A percentile compares a stretch with the other conserved stretches of the same genome.
phyloP scores from a whole-genome alignment of 2,797 vertebrate genomes.

The Staurois parvus region DNA sequence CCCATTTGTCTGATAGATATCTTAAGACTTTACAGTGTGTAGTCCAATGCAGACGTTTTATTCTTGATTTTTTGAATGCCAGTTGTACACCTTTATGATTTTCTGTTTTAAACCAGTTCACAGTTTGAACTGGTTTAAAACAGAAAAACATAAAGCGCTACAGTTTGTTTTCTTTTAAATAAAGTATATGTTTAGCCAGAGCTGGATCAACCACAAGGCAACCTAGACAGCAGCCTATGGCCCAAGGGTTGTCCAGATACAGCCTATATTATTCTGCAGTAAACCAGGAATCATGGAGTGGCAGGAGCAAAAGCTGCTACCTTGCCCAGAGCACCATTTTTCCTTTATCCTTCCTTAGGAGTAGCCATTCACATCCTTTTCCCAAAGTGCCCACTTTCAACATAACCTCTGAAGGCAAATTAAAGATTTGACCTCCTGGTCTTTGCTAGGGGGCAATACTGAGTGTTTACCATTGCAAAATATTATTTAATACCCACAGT shows the following conservation, averaged over 20 bases:
- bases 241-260: not conserved
- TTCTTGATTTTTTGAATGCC: too few relatives aligned
- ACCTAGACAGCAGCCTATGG: not conserved
- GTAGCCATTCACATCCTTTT: not conserved
- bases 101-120: too few relatives aligned
- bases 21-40: too few relatives aligned
- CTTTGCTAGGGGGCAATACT: not conserved
- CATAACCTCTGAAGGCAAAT: not conserved
- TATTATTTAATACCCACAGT: too few relatives aligned
- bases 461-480: too few relatives aligned
- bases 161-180: too few relatives aligned
- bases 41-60: too few relatives aligned
- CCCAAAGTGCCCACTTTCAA: not conserved
- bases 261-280: not conserved
- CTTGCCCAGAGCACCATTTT: not conserved
- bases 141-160: too few relatives aligned
- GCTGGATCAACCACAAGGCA: not conserved
- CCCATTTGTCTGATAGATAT: too few relatives aligned
- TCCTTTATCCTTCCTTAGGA: not conserved
- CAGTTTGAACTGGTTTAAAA: too few relatives aligned
- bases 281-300: not conserved
- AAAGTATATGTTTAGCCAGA: too few relatives aligned
- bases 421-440: not conserved
- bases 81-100: too few relatives aligned
- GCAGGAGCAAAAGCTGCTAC: not conserved